A percentile compares a stretch with the other conserved stretches of the same genome.
phyloP scores from a whole-genome alignment of 2,888 invertebrate genomes.

The Ellobium chinense region DNA sequence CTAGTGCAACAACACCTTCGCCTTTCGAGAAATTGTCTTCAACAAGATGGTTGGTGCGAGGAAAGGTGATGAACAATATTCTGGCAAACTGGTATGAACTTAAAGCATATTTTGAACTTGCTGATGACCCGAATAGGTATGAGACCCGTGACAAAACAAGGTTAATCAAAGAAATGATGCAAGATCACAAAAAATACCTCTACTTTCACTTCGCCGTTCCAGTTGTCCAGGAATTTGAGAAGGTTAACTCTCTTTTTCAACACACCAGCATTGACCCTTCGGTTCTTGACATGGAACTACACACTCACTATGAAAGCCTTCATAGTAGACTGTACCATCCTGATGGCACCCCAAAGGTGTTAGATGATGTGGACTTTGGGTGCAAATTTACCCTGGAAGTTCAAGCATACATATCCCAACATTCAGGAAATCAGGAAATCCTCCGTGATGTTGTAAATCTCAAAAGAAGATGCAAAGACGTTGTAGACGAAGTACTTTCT shows the following conservation, averaged over 20 bases:
- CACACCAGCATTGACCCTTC: neutral
- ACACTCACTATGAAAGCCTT: neutral
- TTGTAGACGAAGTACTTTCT: too few species aligned
- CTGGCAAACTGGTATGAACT: slow-evolving; percentile 31
- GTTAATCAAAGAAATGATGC: slow-evolving; percentile 21
- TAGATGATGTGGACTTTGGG: too few species aligned
- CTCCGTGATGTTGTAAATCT: too few species aligned
- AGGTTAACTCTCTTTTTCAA: slow-evolving; percentile 14
- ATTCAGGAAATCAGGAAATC: too few species aligned
- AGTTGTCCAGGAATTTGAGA: slow-evolving; percentile 22
- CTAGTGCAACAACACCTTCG: too few species aligned
- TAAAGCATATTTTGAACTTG: neutral
- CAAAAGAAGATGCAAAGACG: too few species aligned
- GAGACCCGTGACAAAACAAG: neutral
- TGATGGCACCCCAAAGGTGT: too few species aligned
- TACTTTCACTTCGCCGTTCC: slow-evolving; percentile 7
- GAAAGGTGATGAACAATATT: neutral
- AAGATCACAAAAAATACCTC: slow-evolving; percentile 5
- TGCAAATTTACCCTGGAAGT: too few species aligned
- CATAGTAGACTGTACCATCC: too few species aligned
- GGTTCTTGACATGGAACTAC: neutral
- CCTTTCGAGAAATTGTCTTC: slow-evolving; percentile 2
- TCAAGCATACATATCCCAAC: too few species aligned
- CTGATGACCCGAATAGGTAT: neutral
- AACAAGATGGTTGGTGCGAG: slow-evolving; percentile 22